Base-by-base conservation (phyloP, 2,888 invertebrate genomes). In the Trichogramma evanescens region DNA sequence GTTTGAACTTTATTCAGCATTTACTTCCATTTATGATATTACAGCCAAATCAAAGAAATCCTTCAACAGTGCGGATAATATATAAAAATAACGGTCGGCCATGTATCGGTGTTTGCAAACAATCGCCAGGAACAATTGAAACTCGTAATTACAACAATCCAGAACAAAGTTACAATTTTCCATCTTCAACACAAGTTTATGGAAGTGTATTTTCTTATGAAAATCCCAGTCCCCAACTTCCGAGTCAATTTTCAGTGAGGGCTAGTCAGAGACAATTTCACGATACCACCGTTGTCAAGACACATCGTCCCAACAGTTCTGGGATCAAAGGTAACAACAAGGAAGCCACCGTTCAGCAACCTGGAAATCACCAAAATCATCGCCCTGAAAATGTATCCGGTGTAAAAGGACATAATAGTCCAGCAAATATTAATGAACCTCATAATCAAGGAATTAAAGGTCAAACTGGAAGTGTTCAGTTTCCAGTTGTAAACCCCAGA, bases 41-140 rank as follows among this genome's bases (percentile, higher is more conserved):
- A 41, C 44, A 64, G 62, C n/a, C 54, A 1, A 54, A 50, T 8
- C 44, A 50, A 1, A 61, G 38, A 50, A 61, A 41, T 50, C 61
- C 61, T n/a, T 38, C 61, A 1, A 13, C 48, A 38, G 52, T 65
- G 1, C 65, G 59, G 1, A 39, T 65, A 4, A 55, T 57, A 6
- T 65, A 61, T 48, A 44, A 50, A 0, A 8, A 61, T 50, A 60
- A 51, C 42, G 39, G 7, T 7, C 56, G 62, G 1, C 64, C 62
- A 4, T 64, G 64, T 38, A 41, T 64, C 13, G 64, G 64, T 4
- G 62, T 62, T 9, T 64, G 62, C 42, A 55, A n/a, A 45, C n/a
- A 45, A 9, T 9, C n/a, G n/a, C 45, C 45, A 45, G 45, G 8
- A 45, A 45, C 45, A 45, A 45, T n/a, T 45, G 45, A 45, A 45